Conservation (phyloP, 2,797 vertebrate species). For the Natrix natrix region DNA sequence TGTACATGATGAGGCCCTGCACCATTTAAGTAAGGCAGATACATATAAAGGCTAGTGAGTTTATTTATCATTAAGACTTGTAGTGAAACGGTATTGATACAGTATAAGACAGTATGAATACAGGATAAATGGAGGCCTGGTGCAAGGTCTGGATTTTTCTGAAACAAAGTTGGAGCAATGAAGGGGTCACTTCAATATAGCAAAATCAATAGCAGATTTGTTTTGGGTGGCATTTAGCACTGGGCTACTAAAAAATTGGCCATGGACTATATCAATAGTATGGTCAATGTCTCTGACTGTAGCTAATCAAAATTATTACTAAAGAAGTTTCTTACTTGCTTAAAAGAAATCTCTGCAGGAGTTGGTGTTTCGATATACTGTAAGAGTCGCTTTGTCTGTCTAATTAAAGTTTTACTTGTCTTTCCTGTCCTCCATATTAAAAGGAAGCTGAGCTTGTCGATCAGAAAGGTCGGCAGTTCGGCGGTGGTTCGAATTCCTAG, state of each 20-base stretch:
- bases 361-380: constrained; percentile 51
- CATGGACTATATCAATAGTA: constrained; percentile 31
- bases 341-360: not conserved
- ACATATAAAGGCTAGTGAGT: not conserved
- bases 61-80: not conserved
- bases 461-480: no score
- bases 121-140: not conserved
- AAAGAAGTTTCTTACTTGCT: constrained; percentile 36
- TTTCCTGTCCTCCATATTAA: constrained; percentile 61
- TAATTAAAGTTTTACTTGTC: constrained; percentile 66
- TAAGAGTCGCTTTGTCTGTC: constrained; percentile 46
- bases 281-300: constrained; percentile 20
- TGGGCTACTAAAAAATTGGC: not conserved
- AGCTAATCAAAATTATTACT: constrained; percentile 57
- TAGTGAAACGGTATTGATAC: not conserved
- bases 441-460: constrained; percentile 43
- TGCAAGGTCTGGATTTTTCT: not conserved
- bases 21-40: not conserved
- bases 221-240: not conserved
- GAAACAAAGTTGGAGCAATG: not conserved
- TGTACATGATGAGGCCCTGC: not conserved
- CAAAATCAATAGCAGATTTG: not conserved
- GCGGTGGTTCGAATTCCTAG: no score
- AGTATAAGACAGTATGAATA: no score
- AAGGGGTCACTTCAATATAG: not conserved